Percentiles rank a stretch among this genome's conserved stretches.
phyloP scores from a whole-genome alignment of 1,140 invertebrate species.

The Aleiodes sp. region DNA sequence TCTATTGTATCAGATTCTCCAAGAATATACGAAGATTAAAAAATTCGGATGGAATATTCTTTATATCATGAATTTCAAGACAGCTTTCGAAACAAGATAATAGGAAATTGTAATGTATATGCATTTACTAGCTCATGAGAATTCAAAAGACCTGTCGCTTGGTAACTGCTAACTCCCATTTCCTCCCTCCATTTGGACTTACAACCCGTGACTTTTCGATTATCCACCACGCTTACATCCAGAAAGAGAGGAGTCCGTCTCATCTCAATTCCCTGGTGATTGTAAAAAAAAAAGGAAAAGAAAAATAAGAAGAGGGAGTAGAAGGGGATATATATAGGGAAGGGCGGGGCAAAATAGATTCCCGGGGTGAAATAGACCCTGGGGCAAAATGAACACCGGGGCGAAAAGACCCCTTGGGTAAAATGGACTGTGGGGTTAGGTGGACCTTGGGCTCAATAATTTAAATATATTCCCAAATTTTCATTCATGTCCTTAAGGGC shows the following conservation, averaged over 20 bases:
- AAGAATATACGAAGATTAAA: too few relatives aligned
- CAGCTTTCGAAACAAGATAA: constrained; percentile 6
- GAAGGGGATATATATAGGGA: constrained; percentile 20
- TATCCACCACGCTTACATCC: constrained; percentile 14
- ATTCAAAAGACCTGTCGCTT: constrained; percentile 19
- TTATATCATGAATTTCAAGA: too few relatives aligned
- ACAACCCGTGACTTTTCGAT: constrained; percentile 32
- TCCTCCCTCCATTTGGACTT: constrained; percentile 17
- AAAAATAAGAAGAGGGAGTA: constrained; percentile 9
- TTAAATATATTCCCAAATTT: too few relatives aligned
- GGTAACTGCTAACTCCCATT: constrained; percentile 24
- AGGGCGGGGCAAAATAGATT: too few relatives aligned
- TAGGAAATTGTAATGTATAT: neutral
- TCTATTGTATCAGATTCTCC: too few relatives aligned
- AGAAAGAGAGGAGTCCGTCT: neutral
- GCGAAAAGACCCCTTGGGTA: too few relatives aligned
- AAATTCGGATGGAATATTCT: too few relatives aligned
- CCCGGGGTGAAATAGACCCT: too few relatives aligned
- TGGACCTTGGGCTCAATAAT: too few relatives aligned
- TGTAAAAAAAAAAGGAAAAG: constrained; percentile 25
- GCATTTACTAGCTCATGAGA: neutral
- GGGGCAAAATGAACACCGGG: too few relatives aligned
- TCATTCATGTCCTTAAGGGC: too few relatives aligned
- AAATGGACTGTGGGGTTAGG: too few relatives aligned
- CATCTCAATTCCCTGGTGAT: constrained; percentile 11